Conservation (phyloP, 2,888 invertebrate species). For the Cybosia mesomella region DNA sequence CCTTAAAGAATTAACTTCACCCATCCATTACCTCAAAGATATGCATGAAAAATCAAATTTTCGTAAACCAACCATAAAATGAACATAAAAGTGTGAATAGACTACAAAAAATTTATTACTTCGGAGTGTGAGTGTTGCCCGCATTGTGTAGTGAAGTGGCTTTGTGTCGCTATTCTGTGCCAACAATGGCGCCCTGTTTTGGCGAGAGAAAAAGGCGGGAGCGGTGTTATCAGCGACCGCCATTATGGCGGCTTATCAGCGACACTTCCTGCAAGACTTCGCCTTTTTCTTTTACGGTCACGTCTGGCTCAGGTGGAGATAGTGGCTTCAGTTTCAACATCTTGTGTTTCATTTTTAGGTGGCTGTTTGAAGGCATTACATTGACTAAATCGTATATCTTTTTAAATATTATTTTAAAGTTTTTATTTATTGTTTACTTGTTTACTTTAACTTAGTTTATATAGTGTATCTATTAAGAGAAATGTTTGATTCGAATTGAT, state of each 20-base stretch:
- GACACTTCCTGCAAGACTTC: conserved; percentile 77
- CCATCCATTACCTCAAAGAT: conserved; percentile 35
- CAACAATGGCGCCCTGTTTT: conserved; percentile 82
- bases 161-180: conserved; percentile 77
- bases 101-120: conserved; percentile 74
- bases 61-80: conserved; percentile 59
- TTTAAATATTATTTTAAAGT: neutral
- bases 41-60: conserved; percentile 50
- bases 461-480: too few relatives aligned
- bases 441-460: neutral
- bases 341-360: conserved; percentile 54
- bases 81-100: conserved; percentile 62
- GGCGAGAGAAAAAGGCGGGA: conserved; percentile 86
- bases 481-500: too few relatives aligned
- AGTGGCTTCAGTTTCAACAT: conserved; percentile 55
- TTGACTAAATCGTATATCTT: conserved; percentile 8
- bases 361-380: conserved; percentile 20
- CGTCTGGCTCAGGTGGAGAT: conserved; percentile 78
- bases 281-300: conserved; percentile 86
- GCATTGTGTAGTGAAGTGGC: conserved; percentile 68
- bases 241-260: conserved; percentile 87
- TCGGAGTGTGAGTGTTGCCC: conserved; percentile 51
- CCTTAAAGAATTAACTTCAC: conserved; percentile 20
- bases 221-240: conserved; percentile 82
- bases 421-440: conserved; percentile 5